Evolutionary conservation across 2,797 vertebrate species (phyloP), one percentile per base, ranked within the genome.

Genomic region (Ctenochaetus hawaiiensis): DNA sequence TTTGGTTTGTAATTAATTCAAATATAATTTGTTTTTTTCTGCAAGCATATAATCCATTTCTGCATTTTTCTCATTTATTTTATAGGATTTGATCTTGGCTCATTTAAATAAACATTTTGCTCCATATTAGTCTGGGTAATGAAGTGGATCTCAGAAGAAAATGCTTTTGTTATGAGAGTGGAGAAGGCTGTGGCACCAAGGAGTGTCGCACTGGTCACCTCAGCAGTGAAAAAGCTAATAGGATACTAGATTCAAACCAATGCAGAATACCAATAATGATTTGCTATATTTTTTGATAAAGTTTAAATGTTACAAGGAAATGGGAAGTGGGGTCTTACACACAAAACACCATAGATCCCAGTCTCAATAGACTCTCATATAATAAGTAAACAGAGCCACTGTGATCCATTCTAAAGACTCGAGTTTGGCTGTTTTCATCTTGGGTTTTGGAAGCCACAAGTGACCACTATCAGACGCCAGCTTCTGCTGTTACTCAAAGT

Each of bases 31-130:
- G 82, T 78, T 26, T 75, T 78, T 73, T 59, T 62, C 69, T 60
- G 64, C 51, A 76, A 83, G 79, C 77, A 81, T 80, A 87, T 91
- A 93, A 94, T 93, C 84, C 83, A 88, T 92, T 91, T 93, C 78
- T 87, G 80, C 87, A 77, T 92, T 90, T 87, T 77, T 76, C 20
- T 77, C 83, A 72, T 88, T 89, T 64, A 81, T 87, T 90, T 92
- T 68, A 78, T 60, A 75, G 85, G 75, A 91, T 93, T 92, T 91
- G 85, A 91, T 92, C 87, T 78, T 54, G 77, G 84, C 90, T 91
- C 85, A 93, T 95, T 93, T 93, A 87, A 94, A 94, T 93, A 94
- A 93, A 94, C 86, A 91, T 92, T 93, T 94, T 90, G 82, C 89
- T 91, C 87, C 87, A 68, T 91, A 90, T 91, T 95, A 93, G 90